phyloP scores from a whole-genome alignment of 2,113 vertebrate genomes.

The Carassius auratus region DNA sequence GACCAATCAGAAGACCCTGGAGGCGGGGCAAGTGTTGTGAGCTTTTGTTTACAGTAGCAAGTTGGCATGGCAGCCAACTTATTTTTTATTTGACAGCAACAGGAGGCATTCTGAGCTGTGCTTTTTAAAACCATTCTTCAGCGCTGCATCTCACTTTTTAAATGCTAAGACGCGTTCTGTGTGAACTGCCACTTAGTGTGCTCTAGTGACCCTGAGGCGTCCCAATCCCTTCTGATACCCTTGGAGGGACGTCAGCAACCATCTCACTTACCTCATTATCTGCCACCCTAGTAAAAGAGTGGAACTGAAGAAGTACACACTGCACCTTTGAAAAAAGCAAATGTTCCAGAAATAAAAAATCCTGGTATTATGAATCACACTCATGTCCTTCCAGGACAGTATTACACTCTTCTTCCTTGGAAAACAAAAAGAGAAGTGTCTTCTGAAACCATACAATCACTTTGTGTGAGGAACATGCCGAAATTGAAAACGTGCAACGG shows the following conservation, averaged over 20 bases:
- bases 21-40: no score
- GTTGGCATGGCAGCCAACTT: no score
- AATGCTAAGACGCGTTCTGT: no score
- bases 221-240: neutral
- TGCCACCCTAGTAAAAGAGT: neutral
- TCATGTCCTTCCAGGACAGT: neutral
- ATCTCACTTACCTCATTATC: slow-evolving; percentile 8
- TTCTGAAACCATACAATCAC: neutral
- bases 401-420: neutral
- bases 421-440: neutral
- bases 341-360: neutral
- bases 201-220: neutral
- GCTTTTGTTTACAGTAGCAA: no score
- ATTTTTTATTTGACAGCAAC: no score
- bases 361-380: neutral
- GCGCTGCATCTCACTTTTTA: no score
- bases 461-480: neutral
- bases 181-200: neutral
- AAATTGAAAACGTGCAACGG: neutral
- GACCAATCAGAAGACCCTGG: no score
- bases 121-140: no score
- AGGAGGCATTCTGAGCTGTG: no score
- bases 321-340: neutral
- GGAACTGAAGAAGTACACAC: neutral
- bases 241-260: neutral